Conservation (phyloP, 2,888 invertebrate genomes). For the Copidosoma aretas region DNA sequence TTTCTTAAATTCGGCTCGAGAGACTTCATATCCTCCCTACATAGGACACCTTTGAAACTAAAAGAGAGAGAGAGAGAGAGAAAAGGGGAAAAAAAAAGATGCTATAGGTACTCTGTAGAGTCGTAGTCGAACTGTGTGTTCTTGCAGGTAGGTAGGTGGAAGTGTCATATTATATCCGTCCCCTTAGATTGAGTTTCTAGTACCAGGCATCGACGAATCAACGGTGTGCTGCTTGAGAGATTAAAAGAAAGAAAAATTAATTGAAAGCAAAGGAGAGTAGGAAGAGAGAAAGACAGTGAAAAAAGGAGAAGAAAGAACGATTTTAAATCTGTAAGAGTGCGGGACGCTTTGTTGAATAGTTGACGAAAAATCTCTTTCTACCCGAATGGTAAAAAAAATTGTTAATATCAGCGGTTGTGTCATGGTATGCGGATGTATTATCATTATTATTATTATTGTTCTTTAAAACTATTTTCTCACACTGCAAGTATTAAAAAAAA, state of each 20-base stretch:
- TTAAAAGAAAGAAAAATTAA: conserved; percentile 4
- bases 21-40: conserved; percentile 40
- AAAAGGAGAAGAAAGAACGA: conserved; percentile 40
- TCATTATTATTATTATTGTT: conserved; percentile 28
- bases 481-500: conserved; percentile 1
- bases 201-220: conserved; percentile 43
- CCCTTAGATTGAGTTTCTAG: conserved; percentile 58
- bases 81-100: conserved; percentile 15
- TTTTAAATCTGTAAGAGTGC: conserved; percentile 55
- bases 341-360: conserved; percentile 58
- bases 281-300: conserved; percentile 10
- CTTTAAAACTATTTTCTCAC: conserved; percentile 40
- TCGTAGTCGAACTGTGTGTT: conserved; percentile 43
- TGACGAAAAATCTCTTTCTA: conserved; percentile 51
- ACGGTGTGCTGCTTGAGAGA: conserved; percentile 53
- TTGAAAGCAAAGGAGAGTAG: neutral
- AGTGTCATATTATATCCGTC: conserved; percentile 61
- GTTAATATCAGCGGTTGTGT: conserved; percentile 41
- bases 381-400: conserved; percentile 45
- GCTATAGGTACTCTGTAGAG: conserved; percentile 42
- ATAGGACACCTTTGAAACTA: conserved; percentile 39
- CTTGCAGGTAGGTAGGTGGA: conserved; percentile 48
- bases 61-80: neutral
- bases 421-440: conserved; percentile 38
- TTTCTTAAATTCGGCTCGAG: conserved; percentile 38